phyloP scores from a whole-genome alignment of 1,140 invertebrate species.

The Gerris buenoi region DNA sequence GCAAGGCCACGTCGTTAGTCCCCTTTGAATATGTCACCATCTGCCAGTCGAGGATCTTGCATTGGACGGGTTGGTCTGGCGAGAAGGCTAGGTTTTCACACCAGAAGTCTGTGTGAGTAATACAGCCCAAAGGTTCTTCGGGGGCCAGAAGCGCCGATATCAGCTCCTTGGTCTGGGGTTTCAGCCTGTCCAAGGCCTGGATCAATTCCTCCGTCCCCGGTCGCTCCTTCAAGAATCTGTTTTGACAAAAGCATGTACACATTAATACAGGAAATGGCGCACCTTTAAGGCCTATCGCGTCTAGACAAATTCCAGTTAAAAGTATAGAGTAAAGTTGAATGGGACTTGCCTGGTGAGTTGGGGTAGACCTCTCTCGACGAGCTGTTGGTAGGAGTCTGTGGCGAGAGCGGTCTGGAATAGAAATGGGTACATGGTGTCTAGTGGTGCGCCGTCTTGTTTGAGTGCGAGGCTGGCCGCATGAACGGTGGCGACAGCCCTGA shows the following conservation, averaged over 20 bases:
- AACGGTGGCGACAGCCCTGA: conserved; percentile 49
- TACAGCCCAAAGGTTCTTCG: conserved; percentile 46
- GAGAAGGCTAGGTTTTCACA: conserved; percentile 59
- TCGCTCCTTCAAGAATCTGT: conserved; percentile 42
- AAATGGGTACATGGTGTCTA: conserved; percentile 51
- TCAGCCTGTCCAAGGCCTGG: conserved; percentile 35
- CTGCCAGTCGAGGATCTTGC: conserved; percentile 64
- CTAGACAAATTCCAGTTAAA: too few species aligned
- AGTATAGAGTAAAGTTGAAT: too few species aligned
- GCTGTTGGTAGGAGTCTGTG: conserved; percentile 57
- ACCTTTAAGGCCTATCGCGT: too few species aligned
- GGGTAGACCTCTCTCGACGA: conserved; percentile 54
- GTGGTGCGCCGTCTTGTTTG: conserved; percentile 42
- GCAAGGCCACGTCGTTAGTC: conserved; percentile 59
- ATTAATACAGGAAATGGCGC: too few species aligned
- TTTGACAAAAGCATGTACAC: too few species aligned
- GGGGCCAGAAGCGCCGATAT: conserved; percentile 47
- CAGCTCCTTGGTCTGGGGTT: conserved; percentile 42
- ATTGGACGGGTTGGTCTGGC: conserved; percentile 34
- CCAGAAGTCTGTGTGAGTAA: conserved; percentile 70
- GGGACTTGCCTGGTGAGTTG: conserved; percentile 41
- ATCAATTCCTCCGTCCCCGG: conserved; percentile 39
- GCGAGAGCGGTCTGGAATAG: conserved; percentile 57
- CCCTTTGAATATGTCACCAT: conserved; percentile 60
- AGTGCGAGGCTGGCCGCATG: conserved; percentile 52